Conservation (phyloP, 2,888 invertebrate genomes). For the Hipparchia sbordonii region DNA sequence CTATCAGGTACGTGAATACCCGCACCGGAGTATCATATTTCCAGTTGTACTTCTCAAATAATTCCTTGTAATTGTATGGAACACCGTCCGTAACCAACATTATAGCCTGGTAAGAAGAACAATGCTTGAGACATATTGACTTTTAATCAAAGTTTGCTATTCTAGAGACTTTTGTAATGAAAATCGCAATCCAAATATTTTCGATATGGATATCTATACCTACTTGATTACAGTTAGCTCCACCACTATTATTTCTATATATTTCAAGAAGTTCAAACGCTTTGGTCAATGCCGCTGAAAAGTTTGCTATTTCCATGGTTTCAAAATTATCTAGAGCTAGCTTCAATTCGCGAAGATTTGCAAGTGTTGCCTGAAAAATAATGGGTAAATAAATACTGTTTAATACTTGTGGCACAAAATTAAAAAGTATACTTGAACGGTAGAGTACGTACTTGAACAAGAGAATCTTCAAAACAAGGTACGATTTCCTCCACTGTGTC, state of each 20-base stretch:
- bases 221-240: constrained; percentile 85
- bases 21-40: constrained; percentile 91
- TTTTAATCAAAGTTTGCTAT: neutral
- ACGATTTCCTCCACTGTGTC: constrained; percentile 91
- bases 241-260: constrained; percentile 84
- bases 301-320: constrained; percentile 96
- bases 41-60: constrained; percentile 96
- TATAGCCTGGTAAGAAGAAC: constrained; percentile 86
- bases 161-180: neutral
- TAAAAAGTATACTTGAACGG: neutral
- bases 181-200: neutral
- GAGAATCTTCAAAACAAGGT: constrained; percentile 93
- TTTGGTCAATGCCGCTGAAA: constrained; percentile 92
- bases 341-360: constrained; percentile 92
- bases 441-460: constrained; percentile 90
- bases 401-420: neutral
- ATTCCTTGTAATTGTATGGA: constrained; percentile 95
- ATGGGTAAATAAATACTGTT: neutral
- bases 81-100: constrained; percentile 99
- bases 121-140: neutral
- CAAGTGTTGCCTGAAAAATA: constrained; percentile 89
- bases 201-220: neutral
- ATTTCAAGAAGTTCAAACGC: constrained; percentile 94
- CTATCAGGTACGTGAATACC: constrained; percentile 99
- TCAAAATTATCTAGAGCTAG: constrained; percentile 89